phyloP scores from a whole-genome alignment of 2,888 invertebrate species.

The Euclidia mi region DNA sequence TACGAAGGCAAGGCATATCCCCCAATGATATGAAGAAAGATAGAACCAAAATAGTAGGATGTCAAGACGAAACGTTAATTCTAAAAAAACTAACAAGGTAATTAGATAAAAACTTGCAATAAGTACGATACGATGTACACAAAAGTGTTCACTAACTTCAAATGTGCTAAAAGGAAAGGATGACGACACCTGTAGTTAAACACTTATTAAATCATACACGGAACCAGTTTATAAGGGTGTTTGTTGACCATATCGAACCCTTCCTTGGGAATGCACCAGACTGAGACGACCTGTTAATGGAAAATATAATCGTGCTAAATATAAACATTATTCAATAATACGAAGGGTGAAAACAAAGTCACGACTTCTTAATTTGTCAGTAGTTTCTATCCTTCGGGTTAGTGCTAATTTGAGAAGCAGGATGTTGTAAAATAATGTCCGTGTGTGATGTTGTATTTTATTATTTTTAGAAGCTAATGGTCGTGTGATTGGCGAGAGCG shows the following conservation, averaged over 20 bases:
- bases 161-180: too few species aligned
- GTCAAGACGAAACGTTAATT: too few species aligned
- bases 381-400: background rate
- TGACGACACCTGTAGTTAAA: background rate
- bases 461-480: background rate
- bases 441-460: background rate
- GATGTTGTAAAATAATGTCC: background rate
- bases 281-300: slow-evolving; percentile 8
- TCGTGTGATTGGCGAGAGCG: too few species aligned
- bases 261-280: background rate
- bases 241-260: slow-evolving; percentile 4
- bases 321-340: background rate
- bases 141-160: background rate
- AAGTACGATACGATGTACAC: too few species aligned
- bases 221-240: background rate
- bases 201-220: background rate
- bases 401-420: slow-evolving; percentile 3
- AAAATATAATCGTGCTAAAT: background rate
- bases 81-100: too few species aligned
- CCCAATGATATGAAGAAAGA: too few species aligned
- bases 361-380: slow-evolving; percentile 4
- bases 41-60: too few species aligned
- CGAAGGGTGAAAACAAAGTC: background rate
- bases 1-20: too few species aligned
- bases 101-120: too few species aligned